Evolutionary conservation across 1,140 invertebrate species (phyloP), one percentile per base, ranked within the genome.

Genomic region (Condylostylus longicornis): DNA sequence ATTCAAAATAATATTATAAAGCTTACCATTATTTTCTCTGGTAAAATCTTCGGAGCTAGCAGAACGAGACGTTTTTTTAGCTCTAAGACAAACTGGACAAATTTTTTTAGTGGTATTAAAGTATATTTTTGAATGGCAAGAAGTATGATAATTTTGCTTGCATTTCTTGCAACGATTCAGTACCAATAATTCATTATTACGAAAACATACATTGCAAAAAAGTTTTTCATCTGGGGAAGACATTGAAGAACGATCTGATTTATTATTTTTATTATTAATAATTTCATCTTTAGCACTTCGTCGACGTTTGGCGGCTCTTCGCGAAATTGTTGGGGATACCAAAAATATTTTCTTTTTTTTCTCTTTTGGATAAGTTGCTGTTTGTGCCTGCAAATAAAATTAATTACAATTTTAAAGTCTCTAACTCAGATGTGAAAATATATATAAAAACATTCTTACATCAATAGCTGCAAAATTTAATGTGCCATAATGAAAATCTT

Each of bases 401-500:
- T 17, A 17, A 15, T 7, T 13, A 6, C 5, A 31, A 31, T 31
- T 19, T 14, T 32, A n/a, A n/a, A n/a, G n/a, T n/a, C n/a, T n/a
- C n/a, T n/a, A n/a, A n/a, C n/a, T n/a, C n/a, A n/a, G n/a, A n/a
- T n/a, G n/a, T n/a, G n/a, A n/a, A n/a, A 32, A n/a, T 18, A n/a
- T 12, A 13, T n/a, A 7, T 18, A 7, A 19, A 15, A 18, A 18
- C 8, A 18, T 18, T 13, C 31, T 18, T 8, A 33, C 6, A 10
- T 4, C 15, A 30, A 13, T 8, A 7, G 13, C n/a, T 6, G 15
- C 5, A 30, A 30, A 8, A 30, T 8, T 8, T 30, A 30, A 30
- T 30, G 5, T 13, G 28, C 58, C 58, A 35, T 61, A 61, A 30
- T 58, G 57, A 38, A 51, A 61, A 33, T 53, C 57, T 13, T 46